phyloP scores from a whole-genome alignment of 2,797 vertebrate species.

The Phataginus tricuspis region DNA sequence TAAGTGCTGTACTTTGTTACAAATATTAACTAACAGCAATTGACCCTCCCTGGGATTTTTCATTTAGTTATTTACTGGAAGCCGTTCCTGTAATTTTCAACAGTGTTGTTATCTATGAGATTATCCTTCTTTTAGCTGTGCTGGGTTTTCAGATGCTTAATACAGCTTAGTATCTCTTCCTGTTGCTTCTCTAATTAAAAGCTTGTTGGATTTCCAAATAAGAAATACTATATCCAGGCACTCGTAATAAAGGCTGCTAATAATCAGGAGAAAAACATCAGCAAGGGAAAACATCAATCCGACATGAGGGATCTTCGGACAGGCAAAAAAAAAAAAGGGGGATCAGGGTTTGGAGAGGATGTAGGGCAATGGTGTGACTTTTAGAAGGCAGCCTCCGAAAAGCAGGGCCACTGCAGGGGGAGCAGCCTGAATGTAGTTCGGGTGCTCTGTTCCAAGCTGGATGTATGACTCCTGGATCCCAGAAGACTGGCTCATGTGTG shows the following conservation, averaged over 20 bases:
- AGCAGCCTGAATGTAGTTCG: neutral
- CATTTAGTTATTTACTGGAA: slow-evolving; percentile 69
- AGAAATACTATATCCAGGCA: slow-evolving; percentile 47
- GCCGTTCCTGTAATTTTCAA: slow-evolving; percentile 65
- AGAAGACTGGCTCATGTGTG: neutral
- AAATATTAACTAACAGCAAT: slow-evolving; percentile 65
- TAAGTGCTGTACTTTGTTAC: slow-evolving; percentile 53
- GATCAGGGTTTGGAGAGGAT: neutral
- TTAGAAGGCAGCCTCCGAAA: neutral
- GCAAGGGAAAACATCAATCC: neutral
- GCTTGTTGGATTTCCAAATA: slow-evolving; percentile 76
- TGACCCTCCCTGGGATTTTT: slow-evolving; percentile 75
- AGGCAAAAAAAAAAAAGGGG: neutral
- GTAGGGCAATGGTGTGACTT: neutral
- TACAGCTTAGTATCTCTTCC: slow-evolving; percentile 76
- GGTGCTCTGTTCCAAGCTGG: neutral
- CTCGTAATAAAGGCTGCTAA: slow-evolving; percentile 66
- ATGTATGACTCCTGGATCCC: neutral
- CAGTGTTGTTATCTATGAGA: slow-evolving; percentile 63
- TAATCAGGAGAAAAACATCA: slow-evolving; percentile 53
- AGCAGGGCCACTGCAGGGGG: neutral
- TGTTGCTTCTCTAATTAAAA: slow-evolving; percentile 80
- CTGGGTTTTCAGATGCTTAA: slow-evolving; percentile 78
- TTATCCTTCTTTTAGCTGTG: slow-evolving; percentile 74
- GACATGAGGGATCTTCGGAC: neutral